Evolutionary conservation across 2,888 invertebrate genomes (phyloP).

Genomic region (Junonia oenone): DNA sequence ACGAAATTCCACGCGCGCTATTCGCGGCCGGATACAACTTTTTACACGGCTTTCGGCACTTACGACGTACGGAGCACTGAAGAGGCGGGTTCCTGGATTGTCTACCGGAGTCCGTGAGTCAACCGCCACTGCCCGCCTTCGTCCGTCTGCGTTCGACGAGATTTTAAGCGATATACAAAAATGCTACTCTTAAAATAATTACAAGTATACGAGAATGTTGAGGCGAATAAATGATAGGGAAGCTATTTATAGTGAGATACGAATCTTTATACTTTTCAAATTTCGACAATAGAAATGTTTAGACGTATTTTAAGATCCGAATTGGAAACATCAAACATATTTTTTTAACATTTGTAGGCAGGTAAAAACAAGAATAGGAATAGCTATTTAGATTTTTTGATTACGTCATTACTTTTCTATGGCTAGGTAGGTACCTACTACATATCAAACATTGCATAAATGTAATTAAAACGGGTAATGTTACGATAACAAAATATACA

Average conservation of each 20-base stretch:
- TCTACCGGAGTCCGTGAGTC: constrained; percentile 65
- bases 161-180: constrained; percentile 45
- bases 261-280: constrained; percentile 45
- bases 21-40: constrained; percentile 75
- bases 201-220: constrained; percentile 43
- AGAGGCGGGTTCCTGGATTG: constrained; percentile 58
- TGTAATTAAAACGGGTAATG: too few species aligned
- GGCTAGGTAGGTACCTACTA: too few species aligned
- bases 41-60: constrained; percentile 78
- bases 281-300: constrained; percentile 38
- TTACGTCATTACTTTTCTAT: too few species aligned
- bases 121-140: constrained; percentile 44
- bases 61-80: constrained; percentile 75
- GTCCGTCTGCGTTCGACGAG: constrained; percentile 39
- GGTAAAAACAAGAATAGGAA: background rate
- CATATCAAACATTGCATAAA: too few species aligned
- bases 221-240: constrained; percentile 46
- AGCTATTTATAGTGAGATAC: constrained; percentile 48
- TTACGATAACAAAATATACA: too few species aligned
- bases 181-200: constrained; percentile 53
- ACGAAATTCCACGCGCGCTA: constrained; percentile 70
- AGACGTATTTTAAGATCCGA: background rate
- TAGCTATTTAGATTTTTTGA: too few species aligned
- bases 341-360: background rate
- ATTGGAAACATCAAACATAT: background rate